A percentile compares a stretch with the other conserved stretches of the same genome.
These are phyloP conservation scores for Furcifer pardalis DNA, from an alignment of 2,797 vertebrate species.

Conservation along the genomic window DNA sequence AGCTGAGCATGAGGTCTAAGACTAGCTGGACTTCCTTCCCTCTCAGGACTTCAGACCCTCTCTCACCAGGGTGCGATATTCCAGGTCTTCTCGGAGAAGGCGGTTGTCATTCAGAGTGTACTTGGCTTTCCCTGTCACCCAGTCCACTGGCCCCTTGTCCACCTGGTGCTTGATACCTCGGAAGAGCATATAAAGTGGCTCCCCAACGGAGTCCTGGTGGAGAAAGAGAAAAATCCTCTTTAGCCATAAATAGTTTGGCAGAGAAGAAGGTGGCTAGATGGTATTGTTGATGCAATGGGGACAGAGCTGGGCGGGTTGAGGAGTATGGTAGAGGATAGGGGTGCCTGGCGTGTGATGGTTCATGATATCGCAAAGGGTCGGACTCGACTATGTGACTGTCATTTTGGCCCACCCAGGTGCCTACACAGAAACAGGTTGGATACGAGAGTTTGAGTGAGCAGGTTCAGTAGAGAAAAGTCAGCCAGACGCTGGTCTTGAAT, in stretches of 20 bases:
- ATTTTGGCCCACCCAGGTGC: background rate
- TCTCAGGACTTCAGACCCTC: background rate
- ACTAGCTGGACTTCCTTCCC: background rate
- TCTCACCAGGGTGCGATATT: conserved; percentile 93
- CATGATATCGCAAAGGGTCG: no score
- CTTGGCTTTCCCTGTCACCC: conserved; percentile 96
- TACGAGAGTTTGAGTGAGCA: background rate
- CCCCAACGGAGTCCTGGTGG: conserved; percentile 91
- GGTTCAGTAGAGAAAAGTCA: background rate
- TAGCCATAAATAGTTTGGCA: no score
- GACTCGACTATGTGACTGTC: no score
- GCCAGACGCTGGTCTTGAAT: background rate
- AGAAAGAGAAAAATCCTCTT: conserved; percentile 37
- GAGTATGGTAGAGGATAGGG: no score
- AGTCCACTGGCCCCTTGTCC: conserved; percentile 96
- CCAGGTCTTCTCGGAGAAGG: conserved; percentile 92
- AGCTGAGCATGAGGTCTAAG: no score
- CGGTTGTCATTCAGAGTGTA: conserved; percentile 98
- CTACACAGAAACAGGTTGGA: rapidly evolving
- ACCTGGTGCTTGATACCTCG: conserved; percentile 98
- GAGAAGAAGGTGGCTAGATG: no score
- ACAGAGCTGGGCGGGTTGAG: no score
- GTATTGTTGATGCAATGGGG: no score
- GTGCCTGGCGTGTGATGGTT: no score
- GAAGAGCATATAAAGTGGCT: conserved; percentile 97